Base-by-base conservation (phyloP, 2,113 vertebrate species). In the Galeopterus variegatus region DNA sequence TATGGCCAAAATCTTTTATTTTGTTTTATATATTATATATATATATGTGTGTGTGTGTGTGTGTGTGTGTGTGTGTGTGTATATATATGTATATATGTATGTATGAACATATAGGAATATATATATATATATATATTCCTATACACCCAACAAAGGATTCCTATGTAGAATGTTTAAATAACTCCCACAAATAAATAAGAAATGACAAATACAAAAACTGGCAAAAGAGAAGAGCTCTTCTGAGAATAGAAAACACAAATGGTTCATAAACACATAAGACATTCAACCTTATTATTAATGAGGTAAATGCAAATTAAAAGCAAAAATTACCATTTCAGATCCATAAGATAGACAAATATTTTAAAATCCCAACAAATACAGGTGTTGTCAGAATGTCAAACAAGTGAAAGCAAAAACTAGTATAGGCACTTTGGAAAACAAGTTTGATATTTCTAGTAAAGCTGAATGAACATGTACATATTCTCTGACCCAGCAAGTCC, bases 261-360 rank as follows among this genome's bases (percentile, higher is more conserved):
- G 45, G 45, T 21, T 72, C 45, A 90, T 56, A 54, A 84, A 56
- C 9, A 76, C 31, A 31, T 73, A 45, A 88, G 28, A 60, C 5
- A 81, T 45, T 58, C 9, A 70, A 36, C 58, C 72, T 62, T 88
- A 33, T 75, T 95, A 90, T 70, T 80, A 87, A 45, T 73, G 45
- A 45, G 26, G 17, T 48, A 95, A 73, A 5, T 87, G 12, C 21
- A 88, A 79, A 84, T 58, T 91, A 75, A 73, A 69, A 62, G 14
- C 23, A 75, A 75, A 77, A 90, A 19, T 80, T 81, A 58, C 13
- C 52, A 88, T 83, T 92, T 92, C 77, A 92, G 45, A 94, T 8
- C n/a, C 13, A 52, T 21, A 36, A 48, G 70, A 54, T 3, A 88
- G 8, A 77, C 83, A 83, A 56, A 48, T 82, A 92, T 45, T 77